Percentiles rank a stretch among this genome's conserved stretches.
Conservation (phyloP, 2,888 invertebrate species). For the Anoncus sp. region DNA sequence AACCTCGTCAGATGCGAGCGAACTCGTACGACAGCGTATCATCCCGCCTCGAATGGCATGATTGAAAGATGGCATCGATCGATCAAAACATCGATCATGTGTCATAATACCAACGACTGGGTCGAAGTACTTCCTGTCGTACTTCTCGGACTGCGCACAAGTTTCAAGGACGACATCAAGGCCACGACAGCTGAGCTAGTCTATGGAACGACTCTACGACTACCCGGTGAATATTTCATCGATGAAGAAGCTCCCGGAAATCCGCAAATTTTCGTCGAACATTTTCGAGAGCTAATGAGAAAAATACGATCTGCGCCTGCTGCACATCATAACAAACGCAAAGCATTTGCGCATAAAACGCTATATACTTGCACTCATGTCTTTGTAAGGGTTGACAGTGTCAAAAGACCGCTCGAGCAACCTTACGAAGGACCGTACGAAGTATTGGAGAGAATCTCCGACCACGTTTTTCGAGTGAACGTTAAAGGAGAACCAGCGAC, state of each 20-base stretch:
- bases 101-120: constrained; percentile 62
- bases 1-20: constrained; percentile 67
- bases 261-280: constrained; percentile 50
- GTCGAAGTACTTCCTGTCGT: constrained; percentile 62
- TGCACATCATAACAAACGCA: constrained; percentile 49
- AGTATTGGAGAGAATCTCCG: constrained; percentile 58
- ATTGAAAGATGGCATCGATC: constrained; percentile 81
- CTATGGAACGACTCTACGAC: constrained; percentile 54
- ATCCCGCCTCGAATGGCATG: constrained; percentile 80
- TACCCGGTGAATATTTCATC: constrained; percentile 62
- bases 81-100: constrained; percentile 78
- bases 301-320: constrained; percentile 43
- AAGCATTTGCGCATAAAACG: constrained; percentile 43
- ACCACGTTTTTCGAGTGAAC: constrained; percentile 59
- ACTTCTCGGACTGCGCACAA: constrained; percentile 74
- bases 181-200: constrained; percentile 54
- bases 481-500: constrained; percentile 56
- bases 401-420: constrained; percentile 59
- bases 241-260: constrained; percentile 38
- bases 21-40: constrained; percentile 74
- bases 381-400: constrained; percentile 51
- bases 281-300: constrained; percentile 53
- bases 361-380: constrained; percentile 61
- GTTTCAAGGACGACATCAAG: constrained; percentile 53
- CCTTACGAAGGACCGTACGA: constrained; percentile 70